These are phyloP conservation scores for Drosophila nigritarsus DNA, from an alignment of 2,888 invertebrate species.

Conservation along the genomic window DNA sequence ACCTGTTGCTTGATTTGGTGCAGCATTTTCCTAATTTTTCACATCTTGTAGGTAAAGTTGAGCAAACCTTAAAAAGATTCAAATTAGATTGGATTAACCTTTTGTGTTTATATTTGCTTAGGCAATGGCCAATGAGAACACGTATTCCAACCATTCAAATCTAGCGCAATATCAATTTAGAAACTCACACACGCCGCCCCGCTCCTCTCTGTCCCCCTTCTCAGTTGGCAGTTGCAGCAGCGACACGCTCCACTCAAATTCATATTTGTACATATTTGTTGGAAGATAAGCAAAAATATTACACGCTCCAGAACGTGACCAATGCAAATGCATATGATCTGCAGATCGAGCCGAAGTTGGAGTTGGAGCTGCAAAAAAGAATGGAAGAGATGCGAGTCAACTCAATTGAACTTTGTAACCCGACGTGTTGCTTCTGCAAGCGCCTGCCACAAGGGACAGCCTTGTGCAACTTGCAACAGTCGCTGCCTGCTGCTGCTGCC, in stretches of 20 bases:
- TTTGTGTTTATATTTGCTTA: not conserved
- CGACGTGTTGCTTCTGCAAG: constrained; percentile 77
- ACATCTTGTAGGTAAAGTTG: not conserved
- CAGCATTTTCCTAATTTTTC: not conserved
- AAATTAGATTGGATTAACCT: not conserved
- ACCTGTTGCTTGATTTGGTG: not conserved
- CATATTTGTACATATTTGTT: constrained; percentile 80
- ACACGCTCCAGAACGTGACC: constrained; percentile 80
- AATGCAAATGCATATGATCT: constrained; percentile 79
- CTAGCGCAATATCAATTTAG: constrained; percentile 19
- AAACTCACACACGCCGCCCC: constrained; percentile 18
- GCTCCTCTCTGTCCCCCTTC: not conserved
- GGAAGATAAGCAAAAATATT: constrained; percentile 75
- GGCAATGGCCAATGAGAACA: not conserved
- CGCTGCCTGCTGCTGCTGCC: constrained; percentile 38
- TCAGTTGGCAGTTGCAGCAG: not conserved
- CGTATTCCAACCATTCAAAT: not conserved
- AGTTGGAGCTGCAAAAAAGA: constrained; percentile 11
- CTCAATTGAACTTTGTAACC: constrained; percentile 78
- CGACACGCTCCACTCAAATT: constrained; percentile 57
- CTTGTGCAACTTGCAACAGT: constrained; percentile 40
- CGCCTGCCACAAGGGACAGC: constrained; percentile 44
- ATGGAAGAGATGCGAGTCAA: constrained; percentile 63
- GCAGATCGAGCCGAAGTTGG: constrained; percentile 17
- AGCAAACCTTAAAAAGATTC: not conserved